Percentiles rank a stretch among this genome's conserved stretches.
Evolutionary conservation across 1,140 invertebrate genomes (phyloP).

Genomic region (Caerostris darwini): DNA sequence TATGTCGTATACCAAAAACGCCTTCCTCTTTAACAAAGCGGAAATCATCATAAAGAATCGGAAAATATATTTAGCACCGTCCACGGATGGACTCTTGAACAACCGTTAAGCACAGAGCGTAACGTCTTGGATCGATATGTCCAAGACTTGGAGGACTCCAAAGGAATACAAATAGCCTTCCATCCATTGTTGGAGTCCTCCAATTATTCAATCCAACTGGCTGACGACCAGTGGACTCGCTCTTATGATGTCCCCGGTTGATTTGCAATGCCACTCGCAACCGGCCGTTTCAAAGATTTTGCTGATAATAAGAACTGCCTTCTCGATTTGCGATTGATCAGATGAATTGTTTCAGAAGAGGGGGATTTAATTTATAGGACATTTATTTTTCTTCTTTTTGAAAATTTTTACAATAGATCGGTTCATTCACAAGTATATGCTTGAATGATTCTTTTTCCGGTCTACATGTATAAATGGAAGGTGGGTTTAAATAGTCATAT

Average conservation of each 20-base stretch:
- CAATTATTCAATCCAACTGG: constrained; percentile 47
- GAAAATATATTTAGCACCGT: constrained; percentile 12
- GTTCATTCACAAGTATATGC: background rate
- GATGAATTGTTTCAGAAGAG: background rate
- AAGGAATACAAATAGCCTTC: constrained; percentile 31
- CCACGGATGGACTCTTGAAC: background rate
- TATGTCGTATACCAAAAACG: constrained; percentile 6
- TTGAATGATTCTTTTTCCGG: background rate
- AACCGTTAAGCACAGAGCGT: constrained; percentile 41
- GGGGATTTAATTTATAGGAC: background rate
- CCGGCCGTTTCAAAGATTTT: background rate
- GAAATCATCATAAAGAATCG: constrained; percentile 8
- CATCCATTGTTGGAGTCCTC: constrained; percentile 22
- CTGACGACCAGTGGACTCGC: constrained; percentile 11
- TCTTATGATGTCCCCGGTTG: background rate
- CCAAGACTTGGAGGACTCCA: constrained; percentile 13
- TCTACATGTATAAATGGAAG: too few relatives aligned
- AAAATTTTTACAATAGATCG: background rate
- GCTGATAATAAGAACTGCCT: background rate
- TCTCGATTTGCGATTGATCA: background rate
- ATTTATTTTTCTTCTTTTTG: background rate
- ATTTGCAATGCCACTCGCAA: background rate
- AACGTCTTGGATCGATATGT: constrained; percentile 44
- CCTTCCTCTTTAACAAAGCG: background rate
- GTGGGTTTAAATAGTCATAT: too few relatives aligned